Percentiles rank a stretch among this genome's conserved stretches.
Evolutionary conservation across 2,113 vertebrate genomes (phyloP).

Genomic region (Sinocyclocheilus rhinocerous): DNA sequence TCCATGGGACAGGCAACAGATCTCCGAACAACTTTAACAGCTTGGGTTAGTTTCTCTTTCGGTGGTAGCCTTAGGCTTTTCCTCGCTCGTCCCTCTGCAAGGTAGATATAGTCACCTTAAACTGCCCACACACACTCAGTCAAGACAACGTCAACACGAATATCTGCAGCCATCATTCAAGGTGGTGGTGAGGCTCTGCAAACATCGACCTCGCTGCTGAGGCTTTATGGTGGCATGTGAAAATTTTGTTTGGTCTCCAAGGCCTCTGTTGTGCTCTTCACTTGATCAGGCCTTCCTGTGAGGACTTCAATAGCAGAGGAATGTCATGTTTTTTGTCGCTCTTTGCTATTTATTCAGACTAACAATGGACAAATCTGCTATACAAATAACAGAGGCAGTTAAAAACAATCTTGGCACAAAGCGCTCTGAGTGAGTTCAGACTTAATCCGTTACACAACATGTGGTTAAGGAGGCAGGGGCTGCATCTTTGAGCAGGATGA

Average conservation of each 20-base stretch:
- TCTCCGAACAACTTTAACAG: conserved; percentile 8
- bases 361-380: conserved; percentile 38
- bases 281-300: conserved; percentile 23
- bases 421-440: conserved; percentile 8
- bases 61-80: conserved; percentile 34
- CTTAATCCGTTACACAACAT: conserved; percentile 37
- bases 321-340: conserved; percentile 34
- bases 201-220: conserved; percentile 20
- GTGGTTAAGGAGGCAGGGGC: conserved; percentile 37
- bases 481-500: conserved; percentile 38
- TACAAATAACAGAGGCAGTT: conserved; percentile 29
- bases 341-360: conserved; percentile 16
- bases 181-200: conserved; percentile 39
- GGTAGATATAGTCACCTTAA: conserved; percentile 25
- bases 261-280: conserved; percentile 4
- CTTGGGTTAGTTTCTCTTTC: conserved; percentile 23
- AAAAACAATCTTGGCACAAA: conserved; percentile 18
- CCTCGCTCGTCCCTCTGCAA: background rate
- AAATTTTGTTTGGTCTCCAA: conserved; percentile 51
- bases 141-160: background rate
- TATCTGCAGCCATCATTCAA: conserved; percentile 33
- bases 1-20: conserved; percentile 13
- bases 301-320: conserved; percentile 38
- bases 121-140: conserved; percentile 2
- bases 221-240: conserved; percentile 30